phyloP scores from a whole-genome alignment of 1,140 invertebrate species.

The Achroia grisella region DNA sequence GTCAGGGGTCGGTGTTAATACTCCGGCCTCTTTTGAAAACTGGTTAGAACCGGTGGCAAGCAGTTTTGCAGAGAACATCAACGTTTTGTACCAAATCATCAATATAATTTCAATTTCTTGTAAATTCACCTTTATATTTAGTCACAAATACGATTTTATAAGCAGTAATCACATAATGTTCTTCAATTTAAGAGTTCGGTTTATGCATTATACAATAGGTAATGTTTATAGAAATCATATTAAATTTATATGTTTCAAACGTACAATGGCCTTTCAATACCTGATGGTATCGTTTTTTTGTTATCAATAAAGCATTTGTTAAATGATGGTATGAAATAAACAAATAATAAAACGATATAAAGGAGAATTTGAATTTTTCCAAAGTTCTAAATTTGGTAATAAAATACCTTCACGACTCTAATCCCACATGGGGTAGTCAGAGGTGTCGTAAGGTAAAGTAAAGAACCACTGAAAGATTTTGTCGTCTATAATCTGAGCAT shows the following conservation, averaged over 20 bases:
- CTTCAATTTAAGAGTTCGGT: constrained; percentile 44
- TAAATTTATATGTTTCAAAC: constrained; percentile 69
- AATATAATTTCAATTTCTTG: constrained; percentile 37
- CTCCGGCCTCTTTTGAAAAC: constrained; percentile 29
- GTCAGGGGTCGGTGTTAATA: constrained; percentile 31
- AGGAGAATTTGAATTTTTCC: constrained; percentile 20
- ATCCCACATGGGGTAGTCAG: no score
- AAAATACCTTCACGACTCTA: no score
- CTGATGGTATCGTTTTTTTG: constrained; percentile 21
- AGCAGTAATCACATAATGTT: constrained; percentile 37
- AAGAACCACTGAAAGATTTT: no score
- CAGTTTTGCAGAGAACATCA: background rate
- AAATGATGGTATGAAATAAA: constrained; percentile 32
- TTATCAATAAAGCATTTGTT: constrained; percentile 16
- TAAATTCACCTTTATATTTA: constrained; percentile 24
- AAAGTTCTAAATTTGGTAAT: no score
- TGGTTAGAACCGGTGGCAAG: constrained; percentile 11
- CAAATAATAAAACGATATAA: constrained; percentile 10
- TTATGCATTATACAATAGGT: constrained; percentile 64
- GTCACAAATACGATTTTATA: constrained; percentile 39
- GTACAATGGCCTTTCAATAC: constrained; percentile 58
- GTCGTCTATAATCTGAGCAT: no score
- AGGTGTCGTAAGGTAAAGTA: no score
- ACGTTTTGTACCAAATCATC: constrained; percentile 34
- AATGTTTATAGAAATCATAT: constrained; percentile 67